Percentiles rank a stretch among this genome's conserved stretches.
Evolutionary conservation across 2,113 vertebrate genomes (phyloP).

Genomic region (Chionodraco myersi): DNA sequence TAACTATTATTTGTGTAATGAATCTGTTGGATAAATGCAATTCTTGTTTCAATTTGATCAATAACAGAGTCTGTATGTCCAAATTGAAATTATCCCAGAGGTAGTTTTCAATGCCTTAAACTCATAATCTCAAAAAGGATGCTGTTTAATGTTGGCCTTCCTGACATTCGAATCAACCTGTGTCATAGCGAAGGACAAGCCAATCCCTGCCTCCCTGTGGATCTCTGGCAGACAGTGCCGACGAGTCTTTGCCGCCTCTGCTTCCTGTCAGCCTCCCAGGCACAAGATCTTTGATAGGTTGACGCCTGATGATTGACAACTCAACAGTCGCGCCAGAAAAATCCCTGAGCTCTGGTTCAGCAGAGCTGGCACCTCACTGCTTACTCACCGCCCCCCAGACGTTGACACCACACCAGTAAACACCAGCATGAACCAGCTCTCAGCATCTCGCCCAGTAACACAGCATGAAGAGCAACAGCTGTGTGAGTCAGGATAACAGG

Average conservation of each 20-base stretch:
- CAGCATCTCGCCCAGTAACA: constrained; percentile 13
- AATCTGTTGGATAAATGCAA: not conserved
- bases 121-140: not conserved
- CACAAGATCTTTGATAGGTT: constrained; percentile 24
- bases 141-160: not conserved
- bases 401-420: constrained; percentile 22
- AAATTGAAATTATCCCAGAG: not conserved
- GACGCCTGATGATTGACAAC: constrained; percentile 64
- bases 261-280: constrained; percentile 60
- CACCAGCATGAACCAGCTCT: not conserved
- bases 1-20: not conserved
- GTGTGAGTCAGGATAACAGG: constrained; percentile 22
- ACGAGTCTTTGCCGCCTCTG: constrained; percentile 37
- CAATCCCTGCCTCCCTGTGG: not conserved
- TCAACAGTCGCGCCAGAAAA: constrained; percentile 35
- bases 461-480: constrained; percentile 62
- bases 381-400: constrained; percentile 40
- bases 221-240: not conserved
- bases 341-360: constrained; percentile 13
- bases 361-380: constrained; percentile 2
- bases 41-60: not conserved
- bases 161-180: not conserved
- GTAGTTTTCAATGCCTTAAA: not conserved
- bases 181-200: not conserved
- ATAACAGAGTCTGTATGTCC: not conserved